A percentile compares a stretch with the other conserved stretches of the same genome.
Conservation (phyloP, 2,888 invertebrate species). For the Leptinotarsa peninsularis region DNA sequence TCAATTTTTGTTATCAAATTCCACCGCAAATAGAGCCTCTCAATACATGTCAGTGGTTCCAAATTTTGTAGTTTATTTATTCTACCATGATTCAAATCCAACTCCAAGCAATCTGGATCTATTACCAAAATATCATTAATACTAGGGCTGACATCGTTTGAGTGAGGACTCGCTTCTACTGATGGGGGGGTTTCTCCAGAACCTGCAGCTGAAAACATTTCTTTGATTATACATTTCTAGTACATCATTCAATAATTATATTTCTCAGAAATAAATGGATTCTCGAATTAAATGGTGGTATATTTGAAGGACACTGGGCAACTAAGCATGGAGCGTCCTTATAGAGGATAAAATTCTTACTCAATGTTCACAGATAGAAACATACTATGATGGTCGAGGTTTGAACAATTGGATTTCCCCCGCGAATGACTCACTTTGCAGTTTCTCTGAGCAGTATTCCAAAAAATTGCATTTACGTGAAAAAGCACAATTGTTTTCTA, state of each 20-base stretch:
- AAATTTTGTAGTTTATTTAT: conserved; percentile 87
- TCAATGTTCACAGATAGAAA: no score
- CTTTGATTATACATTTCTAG: neutral
- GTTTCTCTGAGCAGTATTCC: no score
- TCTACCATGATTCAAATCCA: conserved; percentile 92
- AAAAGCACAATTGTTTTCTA: no score
- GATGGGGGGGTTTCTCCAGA: conserved; percentile 12
- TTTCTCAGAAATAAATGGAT: no score
- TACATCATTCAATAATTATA: neutral
- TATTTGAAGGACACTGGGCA: no score
- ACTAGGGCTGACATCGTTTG: conserved; percentile 35
- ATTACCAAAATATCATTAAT: conserved; percentile 75
- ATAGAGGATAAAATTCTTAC: no score
- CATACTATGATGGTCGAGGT: no score
- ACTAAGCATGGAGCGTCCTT: no score
- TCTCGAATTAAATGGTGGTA: no score
- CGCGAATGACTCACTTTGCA: no score
- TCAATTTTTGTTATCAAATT: conserved; percentile 96
- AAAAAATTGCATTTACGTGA: no score
- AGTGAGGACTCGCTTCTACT: neutral
- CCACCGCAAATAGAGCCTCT: conserved; percentile 90
- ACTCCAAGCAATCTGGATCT: conserved; percentile 75
- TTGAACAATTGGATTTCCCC: no score
- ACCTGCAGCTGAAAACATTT: neutral
- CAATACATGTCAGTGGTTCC: conserved; percentile 79